Conservation (phyloP, 2,797 vertebrate species). For the Periparus ater region DNA sequence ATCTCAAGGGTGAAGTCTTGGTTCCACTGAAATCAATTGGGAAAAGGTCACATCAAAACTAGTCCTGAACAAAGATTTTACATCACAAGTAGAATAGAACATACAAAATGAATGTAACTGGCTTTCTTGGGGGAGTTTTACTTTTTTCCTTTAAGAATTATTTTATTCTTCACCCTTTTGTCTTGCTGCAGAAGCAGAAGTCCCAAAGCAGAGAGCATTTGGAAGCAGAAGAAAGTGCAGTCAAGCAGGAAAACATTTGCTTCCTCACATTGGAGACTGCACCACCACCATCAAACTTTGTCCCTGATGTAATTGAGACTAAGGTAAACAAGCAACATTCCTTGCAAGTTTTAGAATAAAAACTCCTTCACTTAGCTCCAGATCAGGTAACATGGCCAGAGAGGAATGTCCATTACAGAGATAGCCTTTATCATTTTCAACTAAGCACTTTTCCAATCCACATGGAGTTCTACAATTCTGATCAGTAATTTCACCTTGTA, state of each 20-base stretch:
- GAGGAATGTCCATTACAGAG: not conserved
- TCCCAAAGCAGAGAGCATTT: not conserved
- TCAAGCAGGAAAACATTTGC: not conserved
- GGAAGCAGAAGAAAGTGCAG: not conserved
- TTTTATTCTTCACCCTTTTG: not conserved
- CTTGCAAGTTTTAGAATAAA: constrained; percentile 6
- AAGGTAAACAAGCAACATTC: constrained; percentile 35
- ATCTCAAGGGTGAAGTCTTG: not conserved
- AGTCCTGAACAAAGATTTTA: not conserved
- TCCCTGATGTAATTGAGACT: not conserved
- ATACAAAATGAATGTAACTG: not conserved
- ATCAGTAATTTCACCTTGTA: not conserved
- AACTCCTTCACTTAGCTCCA: not conserved
- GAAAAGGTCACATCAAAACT: not conserved
- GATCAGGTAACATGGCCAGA: not conserved
- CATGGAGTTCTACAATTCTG: not conserved
- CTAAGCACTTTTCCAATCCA: not conserved
- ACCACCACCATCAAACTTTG: not conserved
- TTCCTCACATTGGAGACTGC: not conserved
- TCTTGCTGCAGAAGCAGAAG: not conserved
- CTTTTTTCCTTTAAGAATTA: not conserved
- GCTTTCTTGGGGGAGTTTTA: not conserved
- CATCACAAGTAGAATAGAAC: not conserved
- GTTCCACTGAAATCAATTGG: not conserved
- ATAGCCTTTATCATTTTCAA: not conserved